Evolutionary conservation across 1,140 invertebrate species (phyloP).

Genomic region (Lepidurus couesii): DNA sequence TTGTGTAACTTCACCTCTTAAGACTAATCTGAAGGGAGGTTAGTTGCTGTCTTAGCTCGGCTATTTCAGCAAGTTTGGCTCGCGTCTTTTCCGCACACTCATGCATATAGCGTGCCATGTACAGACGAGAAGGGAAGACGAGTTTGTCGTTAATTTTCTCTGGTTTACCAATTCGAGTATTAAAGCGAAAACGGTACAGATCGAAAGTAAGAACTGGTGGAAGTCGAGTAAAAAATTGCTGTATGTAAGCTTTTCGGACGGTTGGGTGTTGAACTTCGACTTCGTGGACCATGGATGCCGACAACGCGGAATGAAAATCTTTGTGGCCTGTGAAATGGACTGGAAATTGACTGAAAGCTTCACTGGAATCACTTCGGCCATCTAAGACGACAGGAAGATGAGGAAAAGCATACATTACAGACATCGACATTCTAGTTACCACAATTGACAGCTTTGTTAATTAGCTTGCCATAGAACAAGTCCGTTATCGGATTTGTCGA

Average conservation of each 20-base stretch:
- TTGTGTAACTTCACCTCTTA: not conserved
- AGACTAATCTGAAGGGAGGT: not conserved
- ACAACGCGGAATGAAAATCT: not conserved
- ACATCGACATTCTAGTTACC: not conserved
- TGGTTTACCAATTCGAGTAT: not conserved
- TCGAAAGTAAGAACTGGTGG: not conserved
- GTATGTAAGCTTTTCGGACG: not conserved
- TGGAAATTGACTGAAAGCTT: not conserved
- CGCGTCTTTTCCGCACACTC: not conserved
- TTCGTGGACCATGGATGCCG: not conserved
- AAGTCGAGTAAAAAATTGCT: not conserved
- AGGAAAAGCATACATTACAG: not conserved
- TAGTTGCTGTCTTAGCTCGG: not conserved
- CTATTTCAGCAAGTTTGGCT: not conserved
- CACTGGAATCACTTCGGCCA: not conserved
- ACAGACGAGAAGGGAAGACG: not conserved
- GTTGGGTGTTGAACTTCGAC: not conserved
- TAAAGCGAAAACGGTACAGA: not conserved
- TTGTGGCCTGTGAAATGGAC: not conserved
- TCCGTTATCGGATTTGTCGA: not conserved
- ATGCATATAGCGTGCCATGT: constrained; percentile 6
- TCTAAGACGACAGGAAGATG: not conserved
- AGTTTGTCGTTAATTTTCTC: constrained; percentile 11
- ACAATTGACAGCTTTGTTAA: not conserved
- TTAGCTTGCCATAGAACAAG: not conserved